Conservation (phyloP, 2,888 invertebrate species). For the Heterodera filipjevi region DNA sequence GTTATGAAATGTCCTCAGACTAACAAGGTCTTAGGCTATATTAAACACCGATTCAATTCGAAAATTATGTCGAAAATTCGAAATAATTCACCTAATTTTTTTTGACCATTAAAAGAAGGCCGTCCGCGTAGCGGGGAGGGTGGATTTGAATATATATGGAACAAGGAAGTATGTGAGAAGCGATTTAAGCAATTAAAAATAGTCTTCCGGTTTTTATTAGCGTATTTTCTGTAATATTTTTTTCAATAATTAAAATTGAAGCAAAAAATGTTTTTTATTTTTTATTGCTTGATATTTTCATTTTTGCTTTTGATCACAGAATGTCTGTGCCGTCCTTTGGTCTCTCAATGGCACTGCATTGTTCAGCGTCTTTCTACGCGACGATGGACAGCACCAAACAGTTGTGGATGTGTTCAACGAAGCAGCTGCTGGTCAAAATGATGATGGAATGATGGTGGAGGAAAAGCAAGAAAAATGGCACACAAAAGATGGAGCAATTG, state of each 20-base stretch:
- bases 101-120: too few relatives aligned
- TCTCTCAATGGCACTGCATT: background rate
- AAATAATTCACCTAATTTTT: too few relatives aligned
- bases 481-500: background rate
- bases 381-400: background rate
- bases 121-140: too few relatives aligned
- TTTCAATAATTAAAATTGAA: too few relatives aligned
- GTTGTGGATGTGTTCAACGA: background rate
- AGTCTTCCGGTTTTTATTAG: too few relatives aligned
- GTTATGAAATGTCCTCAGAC: background rate
- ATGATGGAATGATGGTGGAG: background rate
- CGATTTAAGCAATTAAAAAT: too few relatives aligned
- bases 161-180: too few relatives aligned
- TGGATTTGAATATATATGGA: too few relatives aligned
- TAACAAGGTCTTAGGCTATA: background rate
- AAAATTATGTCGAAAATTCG: too few relatives aligned
- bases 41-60: background rate
- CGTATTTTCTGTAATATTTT: too few relatives aligned
- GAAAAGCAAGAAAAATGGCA: conserved; percentile 3
- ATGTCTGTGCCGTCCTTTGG: background rate
- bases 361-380: background rate
- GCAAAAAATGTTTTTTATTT: too few relatives aligned
- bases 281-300: background rate
- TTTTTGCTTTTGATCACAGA: background rate
- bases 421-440: background rate